A percentile compares a stretch with the other conserved stretches of the same genome.
Evolutionary conservation across 2,113 vertebrate species (phyloP).

Genomic region (Pelecanoides urinatrix): DNA sequence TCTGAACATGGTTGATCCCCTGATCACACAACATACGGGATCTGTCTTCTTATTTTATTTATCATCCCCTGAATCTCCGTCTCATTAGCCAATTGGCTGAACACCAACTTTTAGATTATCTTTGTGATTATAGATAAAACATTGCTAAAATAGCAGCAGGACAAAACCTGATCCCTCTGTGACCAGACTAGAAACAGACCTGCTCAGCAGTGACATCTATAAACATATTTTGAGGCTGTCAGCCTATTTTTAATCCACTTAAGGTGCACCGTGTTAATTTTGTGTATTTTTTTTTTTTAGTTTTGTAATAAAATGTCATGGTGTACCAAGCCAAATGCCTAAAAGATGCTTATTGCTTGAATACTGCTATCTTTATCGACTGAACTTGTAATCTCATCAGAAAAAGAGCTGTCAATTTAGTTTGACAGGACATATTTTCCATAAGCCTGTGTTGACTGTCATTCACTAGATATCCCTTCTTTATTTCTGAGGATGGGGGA

Average conservation of each 20-base stretch:
- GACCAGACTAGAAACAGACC: background rate
- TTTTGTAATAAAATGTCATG: background rate
- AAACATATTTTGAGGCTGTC: background rate
- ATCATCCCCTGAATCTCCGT: background rate
- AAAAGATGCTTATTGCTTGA: background rate
- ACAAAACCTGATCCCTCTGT: background rate
- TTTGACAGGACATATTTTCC: slow-evolving; percentile 12
- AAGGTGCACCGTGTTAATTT: background rate
- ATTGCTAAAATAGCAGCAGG: background rate
- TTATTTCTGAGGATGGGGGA: background rate
- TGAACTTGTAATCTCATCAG: slow-evolving; percentile 19
- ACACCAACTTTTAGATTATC: background rate
- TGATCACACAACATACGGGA: background rate
- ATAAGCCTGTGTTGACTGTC: background rate
- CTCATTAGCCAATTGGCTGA: background rate
- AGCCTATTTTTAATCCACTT: slow-evolving; percentile 11
- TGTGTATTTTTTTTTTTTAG: background rate
- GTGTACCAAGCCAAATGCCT: background rate
- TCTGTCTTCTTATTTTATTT: background rate
- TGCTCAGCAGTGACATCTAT: background rate
- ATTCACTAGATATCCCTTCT: background rate
- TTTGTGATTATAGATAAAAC: background rate
- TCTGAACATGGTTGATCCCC: background rate
- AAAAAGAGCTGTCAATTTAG: background rate
- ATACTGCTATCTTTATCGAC: background rate